Evolutionary conservation across 2,888 invertebrate genomes (phyloP), one percentile per base, ranked within the genome.

Genomic region (Timandra comae): DNA sequence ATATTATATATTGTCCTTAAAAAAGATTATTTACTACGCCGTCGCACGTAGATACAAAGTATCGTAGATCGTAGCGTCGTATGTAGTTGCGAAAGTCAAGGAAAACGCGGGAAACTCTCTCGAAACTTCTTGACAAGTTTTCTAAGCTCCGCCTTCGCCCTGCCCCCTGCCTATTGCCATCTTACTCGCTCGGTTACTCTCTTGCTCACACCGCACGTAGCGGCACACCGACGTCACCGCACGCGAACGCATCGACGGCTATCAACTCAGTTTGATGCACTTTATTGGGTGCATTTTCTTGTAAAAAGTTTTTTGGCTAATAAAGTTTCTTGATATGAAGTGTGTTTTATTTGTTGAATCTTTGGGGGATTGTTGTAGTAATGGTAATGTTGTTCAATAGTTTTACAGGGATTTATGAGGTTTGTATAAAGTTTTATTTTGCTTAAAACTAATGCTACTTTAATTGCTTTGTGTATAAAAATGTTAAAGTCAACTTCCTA

Each of bases 31-130:
- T n/a, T n/a, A n/a, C n/a, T n/a, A n/a, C n/a, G n/a, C n/a, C n/a
- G n/a, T n/a, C n/a, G n/a, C n/a, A n/a, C n/a, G n/a, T n/a, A n/a
- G n/a, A n/a, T n/a, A n/a, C n/a, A n/a, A n/a, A n/a, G n/a, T n/a
- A n/a, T 30, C 35, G 30, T 33, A 26, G 28, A 31, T 29, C 40
- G 46, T 40, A 35, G 41, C 30, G n/a, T n/a, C n/a, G n/a, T n/a
- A n/a, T n/a, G n/a, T n/a, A n/a, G n/a, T 30, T 40, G 30, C 38
- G 3, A 16, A 16, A 3, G 41, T 43, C 52, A 52, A 47, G 61
- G 43, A 74, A 74, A 75, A 68, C 79, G 80, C 80, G 79, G 79
- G 80, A 81, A 82, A 82, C 62, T 75, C 62, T 34, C 35, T 34
- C 41, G 42, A 63, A 80, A 77, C 62, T 76, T 70, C 38, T 35